Evolutionary conservation across 2,113 vertebrate genomes (phyloP), one percentile per base, ranked within the genome.

Genomic region (Myiozetetes cayanensis): DNA sequence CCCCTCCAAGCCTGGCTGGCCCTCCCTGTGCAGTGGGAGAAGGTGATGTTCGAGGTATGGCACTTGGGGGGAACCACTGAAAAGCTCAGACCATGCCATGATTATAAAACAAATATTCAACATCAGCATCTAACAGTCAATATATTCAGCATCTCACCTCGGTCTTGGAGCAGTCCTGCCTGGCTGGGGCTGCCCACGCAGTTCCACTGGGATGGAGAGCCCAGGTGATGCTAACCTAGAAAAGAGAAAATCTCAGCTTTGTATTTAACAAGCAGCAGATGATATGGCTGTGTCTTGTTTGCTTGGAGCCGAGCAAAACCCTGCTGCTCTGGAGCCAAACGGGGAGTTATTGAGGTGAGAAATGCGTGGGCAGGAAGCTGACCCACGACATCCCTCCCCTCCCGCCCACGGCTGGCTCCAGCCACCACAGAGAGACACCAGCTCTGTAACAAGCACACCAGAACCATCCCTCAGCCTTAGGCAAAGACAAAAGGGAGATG

Each of bases 281-380:
- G 23, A 89, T 21, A 17, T 0, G 21, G 39, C 53, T 2, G 6
- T 31, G 53, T 11, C 81, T 52, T 71, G 30, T 78, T 86, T 67
- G 65, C 37, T 52, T 30, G 43, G 59, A 89, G 71, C 85, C 59
- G 17, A 37, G 37, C 0, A 30, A 81, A 76, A 85, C 77, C 31
- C 33, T 65, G 88, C 72, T 90, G 88, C 43, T 68, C 79, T 73
- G 75, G 94, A 85, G 80, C 53, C 77, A 77, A 89, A 68, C 1
- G 12, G 12, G 2, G 28, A 27, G 49, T 82, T 93, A 59, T 8
- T 35, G 88, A 82, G 85, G 80, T 82, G 88, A 93, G 85, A 59
- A 74, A 85, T 0, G 27, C 4, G 24, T 37, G 43, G 91, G 84
- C 24, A 87, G 77, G 56, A 78, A 58, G 14, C 28, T 19, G 35